Percentiles rank a stretch among this genome's conserved stretches.
These are phyloP conservation scores for Philereme transversata DNA, from an alignment of 2,888 invertebrate genomes.

Conservation along the genomic window DNA sequence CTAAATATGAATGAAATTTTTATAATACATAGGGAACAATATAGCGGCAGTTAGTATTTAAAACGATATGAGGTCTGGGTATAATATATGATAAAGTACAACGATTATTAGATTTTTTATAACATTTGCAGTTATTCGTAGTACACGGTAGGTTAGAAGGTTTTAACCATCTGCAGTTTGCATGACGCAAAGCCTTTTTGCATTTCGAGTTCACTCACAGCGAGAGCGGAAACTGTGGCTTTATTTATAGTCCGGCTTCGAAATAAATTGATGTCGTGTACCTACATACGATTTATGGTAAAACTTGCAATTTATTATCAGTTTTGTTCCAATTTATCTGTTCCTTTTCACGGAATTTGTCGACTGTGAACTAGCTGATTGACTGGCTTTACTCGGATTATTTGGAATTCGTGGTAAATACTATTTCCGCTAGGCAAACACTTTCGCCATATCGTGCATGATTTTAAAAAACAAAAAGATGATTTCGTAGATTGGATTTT, in stretches of 20 bases:
- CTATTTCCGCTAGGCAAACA: too few relatives aligned
- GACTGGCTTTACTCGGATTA: not conserved
- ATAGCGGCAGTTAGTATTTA: too few relatives aligned
- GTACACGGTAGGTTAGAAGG: not conserved
- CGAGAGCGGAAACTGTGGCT: conserved; percentile 46
- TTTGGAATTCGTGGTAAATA: too few relatives aligned
- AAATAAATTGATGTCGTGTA: conserved; percentile 41
- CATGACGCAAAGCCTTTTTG: conserved; percentile 35
- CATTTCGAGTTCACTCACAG: conserved; percentile 42
- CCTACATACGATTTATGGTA: conserved; percentile 35
- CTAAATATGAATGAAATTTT: too few relatives aligned
- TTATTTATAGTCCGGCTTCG: conserved; percentile 54
- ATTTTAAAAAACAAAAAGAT: too few relatives aligned
- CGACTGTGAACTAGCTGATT: not conserved
- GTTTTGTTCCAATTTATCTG: conserved; percentile 19
- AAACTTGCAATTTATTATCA: conserved; percentile 32
- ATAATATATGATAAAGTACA: too few relatives aligned
- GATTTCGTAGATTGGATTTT: not conserved
- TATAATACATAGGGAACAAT: too few relatives aligned
- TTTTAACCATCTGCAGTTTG: conserved; percentile 24
- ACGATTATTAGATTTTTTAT: too few relatives aligned
- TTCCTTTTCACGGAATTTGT: conserved; percentile 2
- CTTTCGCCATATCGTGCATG: too few relatives aligned
- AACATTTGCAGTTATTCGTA: not conserved
- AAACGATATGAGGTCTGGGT: too few relatives aligned